These are phyloP conservation scores for Adelognathus sp. DNA, from an alignment of 2,888 invertebrate species.

Conservation along the genomic window DNA sequence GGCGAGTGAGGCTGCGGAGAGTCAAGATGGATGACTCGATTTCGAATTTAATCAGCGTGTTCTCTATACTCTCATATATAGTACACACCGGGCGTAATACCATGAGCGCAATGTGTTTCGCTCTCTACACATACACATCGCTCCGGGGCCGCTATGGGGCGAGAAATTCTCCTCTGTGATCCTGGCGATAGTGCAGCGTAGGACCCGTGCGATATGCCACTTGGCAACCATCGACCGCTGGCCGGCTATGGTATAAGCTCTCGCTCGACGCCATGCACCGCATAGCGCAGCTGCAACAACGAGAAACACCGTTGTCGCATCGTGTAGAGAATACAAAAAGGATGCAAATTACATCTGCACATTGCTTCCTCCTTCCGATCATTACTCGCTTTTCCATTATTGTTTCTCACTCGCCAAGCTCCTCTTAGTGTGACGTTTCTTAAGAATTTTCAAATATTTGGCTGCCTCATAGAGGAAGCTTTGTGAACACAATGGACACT, in stretches of 20 bases:
- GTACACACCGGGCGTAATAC: not conserved
- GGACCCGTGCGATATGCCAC: not conserved
- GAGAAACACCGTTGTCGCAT: not conserved
- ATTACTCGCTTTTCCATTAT: too few species aligned
- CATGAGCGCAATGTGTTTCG: slow-evolving; percentile 64
- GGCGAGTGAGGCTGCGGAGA: not conserved
- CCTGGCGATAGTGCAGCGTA: not conserved
- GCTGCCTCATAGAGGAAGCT: too few species aligned
- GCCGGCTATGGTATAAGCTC: not conserved
- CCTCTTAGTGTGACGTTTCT: too few species aligned
- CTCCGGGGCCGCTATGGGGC: not conserved
- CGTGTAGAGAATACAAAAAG: not conserved
- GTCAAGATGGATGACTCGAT: slow-evolving; percentile 44
- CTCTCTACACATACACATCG: slow-evolving; percentile 37
- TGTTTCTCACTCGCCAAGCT: too few species aligned
- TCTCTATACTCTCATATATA: slow-evolving; percentile 19
- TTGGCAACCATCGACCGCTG: slow-evolving; percentile 41
- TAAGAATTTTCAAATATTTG: too few species aligned
- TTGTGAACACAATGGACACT: too few species aligned
- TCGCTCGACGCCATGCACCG: not conserved
- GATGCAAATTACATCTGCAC: too few species aligned
- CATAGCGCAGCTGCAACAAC: not conserved
- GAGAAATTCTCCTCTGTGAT: not conserved
- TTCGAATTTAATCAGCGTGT: slow-evolving; percentile 43
- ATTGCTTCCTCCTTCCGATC: too few species aligned